Percentiles rank a stretch among this genome's conserved stretches.
phyloP scores from a whole-genome alignment of 2,113 vertebrate genomes.

The Clarias gariepinus region DNA sequence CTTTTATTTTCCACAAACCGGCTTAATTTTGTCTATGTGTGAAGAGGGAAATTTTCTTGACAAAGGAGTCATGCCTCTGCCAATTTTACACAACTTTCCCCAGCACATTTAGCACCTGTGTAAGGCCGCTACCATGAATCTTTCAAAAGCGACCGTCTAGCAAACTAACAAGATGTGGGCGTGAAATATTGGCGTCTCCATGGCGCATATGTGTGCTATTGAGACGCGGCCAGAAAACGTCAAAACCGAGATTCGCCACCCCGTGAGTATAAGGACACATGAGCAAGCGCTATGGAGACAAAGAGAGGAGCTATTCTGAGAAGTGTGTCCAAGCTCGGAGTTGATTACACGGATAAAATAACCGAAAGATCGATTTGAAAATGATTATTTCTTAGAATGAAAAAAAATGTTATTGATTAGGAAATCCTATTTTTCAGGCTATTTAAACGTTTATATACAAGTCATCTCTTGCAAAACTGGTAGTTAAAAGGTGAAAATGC shows the following conservation, averaged over 20 bases:
- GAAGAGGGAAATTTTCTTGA: constrained; percentile 28
- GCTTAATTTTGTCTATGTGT: not conserved
- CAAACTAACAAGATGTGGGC: constrained; percentile 47
- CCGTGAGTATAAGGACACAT: constrained; percentile 45
- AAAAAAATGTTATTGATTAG: not conserved
- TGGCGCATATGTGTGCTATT: constrained; percentile 51
- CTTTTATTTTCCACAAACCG: not conserved
- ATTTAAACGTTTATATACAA: not conserved
- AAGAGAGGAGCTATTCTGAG: constrained; percentile 43
- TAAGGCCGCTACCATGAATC: constrained; percentile 32
- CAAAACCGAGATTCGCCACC: constrained; percentile 39
- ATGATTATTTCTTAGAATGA: not conserved
- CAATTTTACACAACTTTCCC: constrained; percentile 42
- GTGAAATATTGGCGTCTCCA: constrained; percentile 45
- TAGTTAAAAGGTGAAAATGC: not conserved
- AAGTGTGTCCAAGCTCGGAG: not conserved
- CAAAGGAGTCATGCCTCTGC: constrained; percentile 30
- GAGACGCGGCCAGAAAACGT: constrained; percentile 39
- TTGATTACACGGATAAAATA: not conserved
- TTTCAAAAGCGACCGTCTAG: constrained; percentile 41
- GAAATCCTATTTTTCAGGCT: not conserved
- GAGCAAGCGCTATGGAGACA: constrained; percentile 46
- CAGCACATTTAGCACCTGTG: constrained; percentile 31
- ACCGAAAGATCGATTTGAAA: not conserved
- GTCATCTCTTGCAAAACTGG: not conserved